These are phyloP conservation scores for Nothobranchius furzeri DNA, from an alignment of 2,113 vertebrate species.

Conservation along the genomic window DNA sequence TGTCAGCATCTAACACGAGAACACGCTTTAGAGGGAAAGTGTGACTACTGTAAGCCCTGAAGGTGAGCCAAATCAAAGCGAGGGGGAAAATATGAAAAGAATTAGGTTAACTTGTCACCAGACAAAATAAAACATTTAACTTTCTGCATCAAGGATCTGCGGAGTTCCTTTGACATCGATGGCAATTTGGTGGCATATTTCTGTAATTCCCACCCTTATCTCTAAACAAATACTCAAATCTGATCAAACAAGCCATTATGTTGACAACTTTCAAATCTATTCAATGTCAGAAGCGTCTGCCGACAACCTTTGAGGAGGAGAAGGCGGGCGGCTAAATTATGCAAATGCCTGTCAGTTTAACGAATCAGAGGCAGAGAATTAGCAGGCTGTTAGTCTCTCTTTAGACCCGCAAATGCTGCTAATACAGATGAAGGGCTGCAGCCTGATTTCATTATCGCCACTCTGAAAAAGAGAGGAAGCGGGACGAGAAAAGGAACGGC, in stretches of 20 bases:
- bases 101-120: slow-evolving; percentile 44
- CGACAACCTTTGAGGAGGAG: slow-evolving; percentile 57
- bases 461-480: slow-evolving; percentile 26
- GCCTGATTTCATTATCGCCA: slow-evolving; percentile 68
- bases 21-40: slow-evolving; percentile 1
- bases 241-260: slow-evolving; percentile 65
- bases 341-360: slow-evolving; percentile 73
- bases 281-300: slow-evolving; percentile 48
- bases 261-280: slow-evolving; percentile 55
- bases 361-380: slow-evolving; percentile 71
- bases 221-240: slow-evolving; percentile 59
- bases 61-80: slow-evolving; percentile 41
- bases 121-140: slow-evolving; percentile 26
- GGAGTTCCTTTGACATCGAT: slow-evolving; percentile 30
- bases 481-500: slow-evolving; percentile 8
- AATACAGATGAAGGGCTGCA: slow-evolving; percentile 70
- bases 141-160: slow-evolving; percentile 19
- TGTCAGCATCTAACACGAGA: slow-evolving; percentile 43
- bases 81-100: slow-evolving; percentile 14
- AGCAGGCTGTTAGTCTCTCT: slow-evolving; percentile 70
- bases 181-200: slow-evolving; percentile 37
- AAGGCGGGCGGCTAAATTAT: slow-evolving; percentile 61
- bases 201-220: slow-evolving; percentile 30
- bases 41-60: slow-evolving; percentile 23
- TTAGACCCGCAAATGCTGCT: slow-evolving; percentile 64